Conservation (phyloP, 1,140 invertebrate species). For the Pachyrhynchus sulphureomaculatus region DNA sequence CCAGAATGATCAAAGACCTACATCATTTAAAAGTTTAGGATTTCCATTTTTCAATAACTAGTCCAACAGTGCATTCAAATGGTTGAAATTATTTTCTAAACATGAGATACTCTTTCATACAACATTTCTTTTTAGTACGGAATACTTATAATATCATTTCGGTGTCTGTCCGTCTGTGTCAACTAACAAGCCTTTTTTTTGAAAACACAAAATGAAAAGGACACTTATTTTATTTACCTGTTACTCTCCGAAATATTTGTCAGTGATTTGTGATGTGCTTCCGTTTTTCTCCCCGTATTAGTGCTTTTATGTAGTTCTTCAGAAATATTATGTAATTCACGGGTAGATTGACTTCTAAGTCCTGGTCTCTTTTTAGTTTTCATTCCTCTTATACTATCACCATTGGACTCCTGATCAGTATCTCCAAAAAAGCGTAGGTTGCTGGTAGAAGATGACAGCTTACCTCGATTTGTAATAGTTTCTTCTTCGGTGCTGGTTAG, state of each 20-base stretch:
- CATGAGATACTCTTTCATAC: too few relatives aligned
- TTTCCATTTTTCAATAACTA: too few relatives aligned
- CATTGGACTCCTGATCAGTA: constrained; percentile 71
- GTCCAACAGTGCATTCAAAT: too few relatives aligned
- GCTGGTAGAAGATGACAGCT: constrained; percentile 53
- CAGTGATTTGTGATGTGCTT: constrained; percentile 40
- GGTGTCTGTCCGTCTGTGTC: too few relatives aligned
- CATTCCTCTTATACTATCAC: constrained; percentile 48
- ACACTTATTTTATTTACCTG: too few relatives aligned
- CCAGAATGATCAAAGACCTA: too few relatives aligned
- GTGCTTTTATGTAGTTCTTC: constrained; percentile 55
- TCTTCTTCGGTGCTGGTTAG: constrained; percentile 51
- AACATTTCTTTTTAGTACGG: too few relatives aligned
- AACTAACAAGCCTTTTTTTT: too few relatives aligned
- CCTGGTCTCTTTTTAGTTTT: constrained; percentile 46
- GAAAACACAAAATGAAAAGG: too few relatives aligned
- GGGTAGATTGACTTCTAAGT: constrained; percentile 43
- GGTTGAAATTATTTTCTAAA: too few relatives aligned
- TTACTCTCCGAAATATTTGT: constrained; percentile 44
- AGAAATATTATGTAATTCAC: constrained; percentile 60
- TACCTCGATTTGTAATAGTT: constrained; percentile 50
- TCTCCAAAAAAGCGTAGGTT: constrained; percentile 80
- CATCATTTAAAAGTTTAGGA: too few relatives aligned
- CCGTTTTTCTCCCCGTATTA: background rate
- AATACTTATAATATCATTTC: too few relatives aligned